phyloP scores from a whole-genome alignment of 2,888 invertebrate species.

The Watsonalla binaria region DNA sequence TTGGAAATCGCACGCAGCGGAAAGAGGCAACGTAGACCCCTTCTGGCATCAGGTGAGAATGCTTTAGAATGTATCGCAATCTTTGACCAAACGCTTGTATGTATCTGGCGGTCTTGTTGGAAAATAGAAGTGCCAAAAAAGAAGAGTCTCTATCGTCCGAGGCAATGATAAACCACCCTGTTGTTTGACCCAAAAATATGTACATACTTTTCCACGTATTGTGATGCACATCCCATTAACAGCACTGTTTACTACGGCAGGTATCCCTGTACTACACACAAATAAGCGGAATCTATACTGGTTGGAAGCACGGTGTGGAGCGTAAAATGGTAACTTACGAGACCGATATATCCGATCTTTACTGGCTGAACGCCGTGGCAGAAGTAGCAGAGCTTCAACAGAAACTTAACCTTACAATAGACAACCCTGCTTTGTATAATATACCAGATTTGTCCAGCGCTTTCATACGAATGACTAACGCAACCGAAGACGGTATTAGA shows the following conservation, averaged over 20 bases:
- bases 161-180: too few relatives aligned
- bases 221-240: background rate
- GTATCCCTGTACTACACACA: conserved; percentile 87
- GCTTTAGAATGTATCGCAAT: background rate
- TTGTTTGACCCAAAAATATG: too few relatives aligned
- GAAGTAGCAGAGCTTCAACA: conserved; percentile 85
- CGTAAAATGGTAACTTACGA: conserved; percentile 80
- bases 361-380: conserved; percentile 86
- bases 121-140: too few relatives aligned
- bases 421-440: conserved; percentile 40
- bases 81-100: too few relatives aligned
- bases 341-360: conserved; percentile 81
- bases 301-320: conserved; percentile 84
- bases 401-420: conserved; percentile 63
- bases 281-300: conserved; percentile 86
- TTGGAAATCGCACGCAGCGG: conserved; percentile 79
- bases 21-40: conserved; percentile 72
- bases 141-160: too few relatives aligned
- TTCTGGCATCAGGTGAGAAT: conserved; percentile 89
- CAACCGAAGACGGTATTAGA: conserved; percentile 51
- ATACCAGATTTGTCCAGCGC: conserved; percentile 78
- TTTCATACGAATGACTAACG: conserved; percentile 80
- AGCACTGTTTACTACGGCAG: conserved; percentile 40
- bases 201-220: too few relatives aligned
- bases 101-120: too few relatives aligned